Evolutionary conservation across 2,797 vertebrate genomes (phyloP), one percentile per base, ranked within the genome.

Genomic region (Heliangelus exortis): DNA sequence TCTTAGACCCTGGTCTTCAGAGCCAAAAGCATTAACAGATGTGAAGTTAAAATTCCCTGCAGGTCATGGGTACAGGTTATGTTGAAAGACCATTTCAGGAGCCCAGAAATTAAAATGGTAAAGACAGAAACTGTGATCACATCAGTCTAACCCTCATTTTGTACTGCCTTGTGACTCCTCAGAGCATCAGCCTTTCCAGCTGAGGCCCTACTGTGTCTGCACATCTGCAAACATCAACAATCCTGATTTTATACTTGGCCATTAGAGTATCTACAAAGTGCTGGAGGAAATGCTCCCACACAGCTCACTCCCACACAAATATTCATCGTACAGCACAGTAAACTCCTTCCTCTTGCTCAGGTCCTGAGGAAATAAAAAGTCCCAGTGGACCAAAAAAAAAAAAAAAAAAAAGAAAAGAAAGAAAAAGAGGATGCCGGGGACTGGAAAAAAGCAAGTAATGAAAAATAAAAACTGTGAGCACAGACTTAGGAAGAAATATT

Each of bases 181-280:
- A 33, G 29, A 78, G 39, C 10, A 14, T 10, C 66, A 66, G 31
- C 33, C 41, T 63, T 59, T 54, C 45, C 50, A 55, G 65, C 39
- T 25, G 9, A 89, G 20, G 17, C 13, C 45, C 22, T 0, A 0
- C 21, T 31, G 6, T 3, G 10, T 13, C 55, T 80, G 19, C 23
- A 69, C 26, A 21, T 82, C 67, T 84, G 50, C 69, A 85, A 71
- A 50, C 10, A 1, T 21, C 73, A 89, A 75, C 36, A 77, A n/a
- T 25, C 34, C 47, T 33, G n/a, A 18, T 82, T 92, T 90, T 36
- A 87, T 89, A 72, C 25, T 41, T 51, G 33, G 48, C 17, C 15
- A 83, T 90, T 50, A 9, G 20, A 77, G 28, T 39, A 25, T 34
- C 71, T 73, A 3, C 22, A 31, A 69, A 82, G 50, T 19, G 16